Base-by-base conservation (phyloP, 2,113 vertebrate genomes). In the Halcyon malimbica region DNA sequence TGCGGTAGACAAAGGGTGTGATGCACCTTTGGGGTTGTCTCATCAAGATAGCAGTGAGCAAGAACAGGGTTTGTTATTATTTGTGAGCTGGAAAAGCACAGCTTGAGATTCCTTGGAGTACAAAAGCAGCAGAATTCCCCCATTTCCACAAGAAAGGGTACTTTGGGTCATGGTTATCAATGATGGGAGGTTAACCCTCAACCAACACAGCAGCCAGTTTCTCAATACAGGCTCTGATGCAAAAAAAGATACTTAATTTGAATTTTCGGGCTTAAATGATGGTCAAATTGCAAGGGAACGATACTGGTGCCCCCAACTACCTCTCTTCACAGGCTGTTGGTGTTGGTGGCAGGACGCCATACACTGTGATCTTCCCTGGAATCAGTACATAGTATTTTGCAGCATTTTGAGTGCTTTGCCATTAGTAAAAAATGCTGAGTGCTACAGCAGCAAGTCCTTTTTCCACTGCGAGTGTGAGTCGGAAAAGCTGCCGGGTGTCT, bases 11-110 rank as follows among this genome's bases (percentile, higher is more conserved):
- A 17, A 44, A 83, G 77, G 33, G 2, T 10, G 16, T 6, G 68
- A 29, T 11, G 53, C n/a, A 13, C 16, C n/a, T 51, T 39, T 37
- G 64, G 64, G 82, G 64, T 6, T 65, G 24, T 73, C 39, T 21
- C 59, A 44, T 23, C 33, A 1, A 26, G 63, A 5, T 0, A 26
- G 26, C 53, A 35, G n/a, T 1, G 50, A 7, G 5, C 3, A 20
- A 70, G 59, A n/a, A 0, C 4, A 4, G n/a, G 21, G 11, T 54
- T n/a, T 60, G 39, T n/a, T 18, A 3, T 24, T 6, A 29, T n/a
- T 5, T 1, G 3, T 1, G 24, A 79, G 50, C n/a, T 89, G 68
- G 25, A 24, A 41, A 42, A 51, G 14, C 4, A 6, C 19, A 57
- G 14, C 1, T 48, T 59, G 78, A 9, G 21, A 11, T 74, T 64